phyloP scores from a whole-genome alignment of 2,888 invertebrate species.

The Eucriotettix oculatus region DNA sequence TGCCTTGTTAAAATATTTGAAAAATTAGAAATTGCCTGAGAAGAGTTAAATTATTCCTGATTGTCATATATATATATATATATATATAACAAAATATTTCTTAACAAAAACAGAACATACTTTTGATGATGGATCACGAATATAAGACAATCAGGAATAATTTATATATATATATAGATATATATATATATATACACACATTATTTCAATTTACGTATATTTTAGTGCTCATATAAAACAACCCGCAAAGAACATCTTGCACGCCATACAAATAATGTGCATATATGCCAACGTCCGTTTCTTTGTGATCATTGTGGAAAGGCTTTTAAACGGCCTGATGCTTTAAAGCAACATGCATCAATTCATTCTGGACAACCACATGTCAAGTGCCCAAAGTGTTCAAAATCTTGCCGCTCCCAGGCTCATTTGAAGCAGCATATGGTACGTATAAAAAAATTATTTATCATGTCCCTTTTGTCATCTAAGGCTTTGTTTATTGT shows the following conservation, averaged over 20 bases:
- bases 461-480: background rate
- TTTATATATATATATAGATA: too few species aligned
- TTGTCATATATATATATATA: too few species aligned
- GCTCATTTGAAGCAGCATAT: conserved; percentile 19
- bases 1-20: too few species aligned
- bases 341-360: conserved; percentile 28
- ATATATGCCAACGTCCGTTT: conserved; percentile 30
- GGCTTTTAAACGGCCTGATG: conserved; percentile 33
- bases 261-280: conserved; percentile 28
- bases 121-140: too few species aligned
- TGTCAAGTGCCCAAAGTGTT: conserved; percentile 19
- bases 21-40: too few species aligned
- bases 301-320: conserved; percentile 34
- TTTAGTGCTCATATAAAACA: conserved; percentile 23
- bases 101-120: too few species aligned
- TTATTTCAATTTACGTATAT: background rate
- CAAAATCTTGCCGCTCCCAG: conserved; percentile 23
- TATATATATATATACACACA: too few species aligned
- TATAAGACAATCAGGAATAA: too few species aligned
- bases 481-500: background rate
- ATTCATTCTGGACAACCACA: conserved; percentile 22
- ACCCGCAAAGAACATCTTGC: conserved; percentile 23
- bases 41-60: too few species aligned
- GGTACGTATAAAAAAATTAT: conserved; percentile 2
- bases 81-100: too few species aligned